Evolutionary conservation across 2,797 vertebrate species (phyloP), one percentile per base, ranked within the genome.

Genomic region (Nyctalus aviator): DNA sequence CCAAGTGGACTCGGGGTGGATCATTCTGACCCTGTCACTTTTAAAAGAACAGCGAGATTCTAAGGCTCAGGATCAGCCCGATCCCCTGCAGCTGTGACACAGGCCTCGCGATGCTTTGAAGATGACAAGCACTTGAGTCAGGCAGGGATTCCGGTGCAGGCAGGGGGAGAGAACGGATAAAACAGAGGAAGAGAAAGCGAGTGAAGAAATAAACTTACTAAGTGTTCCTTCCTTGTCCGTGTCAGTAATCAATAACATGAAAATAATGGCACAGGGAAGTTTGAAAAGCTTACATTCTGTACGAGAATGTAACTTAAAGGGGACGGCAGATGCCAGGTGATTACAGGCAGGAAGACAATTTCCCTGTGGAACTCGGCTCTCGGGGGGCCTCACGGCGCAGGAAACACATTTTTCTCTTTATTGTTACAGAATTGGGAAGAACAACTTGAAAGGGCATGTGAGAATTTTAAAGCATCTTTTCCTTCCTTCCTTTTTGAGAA

Each of bases 401-500:
- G 71, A 95, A 73, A 72, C 2, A 30, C 79, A 84, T 94, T 96
- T 91, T 18, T 82, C 37, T 77, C 94, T 97, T 89, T 87, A 83
- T 90, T 95, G 27, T 55, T 88, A 46, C 23, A 78, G 48, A 90
- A 64, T 77, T 75, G 46, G 3, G 44, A 90, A 87, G 72, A 92
- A 72, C 5, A 68, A 90, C 90, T 35, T 96, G 64, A 93, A 91
- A 97, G 57, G 30, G 13, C 11, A 79, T 37, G 14, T 89, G 71
- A 84, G 35, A 95, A 79, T 91, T 93, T 41, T 87, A 37, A 95
- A 84, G 4, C 88, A 59, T 87, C 76, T 83, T 69, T 92, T 84
- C 37, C 53, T 96, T 94, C 35, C 30, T 88, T 77, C 73, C 35
- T 81, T 90, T 88, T 89, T 18, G 66, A 62, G 18, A 94, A 92